Evolutionary conservation across 1,140 invertebrate species (phyloP).

Genomic region (Druon quercuslanigerum): DNA sequence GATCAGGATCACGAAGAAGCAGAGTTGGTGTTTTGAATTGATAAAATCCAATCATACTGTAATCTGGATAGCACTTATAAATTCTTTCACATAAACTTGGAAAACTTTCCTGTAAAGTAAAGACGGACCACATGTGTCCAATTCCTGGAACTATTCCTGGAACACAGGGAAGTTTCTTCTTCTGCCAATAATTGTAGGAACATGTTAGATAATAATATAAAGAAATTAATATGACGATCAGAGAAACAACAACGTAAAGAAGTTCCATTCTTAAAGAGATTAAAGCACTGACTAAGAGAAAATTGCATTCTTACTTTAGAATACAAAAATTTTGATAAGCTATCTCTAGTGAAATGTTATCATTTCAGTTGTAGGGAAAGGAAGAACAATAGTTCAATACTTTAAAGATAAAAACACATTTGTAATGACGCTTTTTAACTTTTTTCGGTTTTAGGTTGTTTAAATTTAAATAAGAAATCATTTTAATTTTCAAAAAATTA

Average conservation of each 20-base stretch:
- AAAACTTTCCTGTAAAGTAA: slow-evolving; percentile 41
- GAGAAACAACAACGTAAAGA: not conserved
- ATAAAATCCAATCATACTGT: slow-evolving; percentile 64
- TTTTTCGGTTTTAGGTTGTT: no score
- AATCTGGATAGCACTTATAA: slow-evolving; percentile 44
- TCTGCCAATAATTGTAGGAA: slow-evolving; percentile 69
- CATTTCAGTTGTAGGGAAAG: no score
- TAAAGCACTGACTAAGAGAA: not conserved
- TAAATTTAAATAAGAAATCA: no score
- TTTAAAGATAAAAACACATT: no score
- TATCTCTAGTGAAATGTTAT: no score
- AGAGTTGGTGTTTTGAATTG: slow-evolving; percentile 57
- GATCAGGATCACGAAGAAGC: slow-evolving; percentile 63
- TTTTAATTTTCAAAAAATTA: no score
- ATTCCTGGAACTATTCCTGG: slow-evolving; percentile 43
- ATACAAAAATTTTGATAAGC: no score
- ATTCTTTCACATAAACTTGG: slow-evolving; percentile 26
- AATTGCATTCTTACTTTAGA: not conserved
- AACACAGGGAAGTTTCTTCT: slow-evolving; percentile 66
- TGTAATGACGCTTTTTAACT: no score
- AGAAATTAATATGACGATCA: slow-evolving; percentile 2
- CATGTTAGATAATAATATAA: slow-evolving; percentile 54
- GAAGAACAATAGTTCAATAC: no score
- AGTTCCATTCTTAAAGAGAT: not conserved
- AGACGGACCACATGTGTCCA: slow-evolving; percentile 39